Percentiles rank a stretch among this genome's conserved stretches.
Conservation (phyloP, 2,888 invertebrate species). For the Leucophenga montana region DNA sequence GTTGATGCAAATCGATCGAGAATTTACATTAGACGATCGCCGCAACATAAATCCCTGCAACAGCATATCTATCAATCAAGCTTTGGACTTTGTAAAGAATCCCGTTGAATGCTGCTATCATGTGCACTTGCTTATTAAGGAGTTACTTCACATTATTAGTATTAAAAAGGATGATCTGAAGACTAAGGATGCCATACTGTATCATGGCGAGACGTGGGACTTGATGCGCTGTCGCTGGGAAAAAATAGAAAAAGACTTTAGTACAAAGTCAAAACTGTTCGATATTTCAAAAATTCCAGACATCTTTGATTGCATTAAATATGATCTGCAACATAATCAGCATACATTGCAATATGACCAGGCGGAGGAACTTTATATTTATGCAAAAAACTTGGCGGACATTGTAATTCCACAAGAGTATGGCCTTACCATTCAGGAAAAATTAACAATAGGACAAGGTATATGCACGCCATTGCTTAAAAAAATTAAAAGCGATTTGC, state of each 20-base stretch:
- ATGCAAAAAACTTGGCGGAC: conserved; percentile 97
- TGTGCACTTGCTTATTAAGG: conserved; percentile 89
- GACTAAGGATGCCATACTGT: conserved; percentile 93
- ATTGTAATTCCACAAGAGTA: conserved; percentile 99
- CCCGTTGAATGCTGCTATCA: conserved; percentile 94
- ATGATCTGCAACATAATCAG: conserved; percentile 98
- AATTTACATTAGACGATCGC: conserved; percentile 88
- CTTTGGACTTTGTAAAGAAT: conserved; percentile 95
- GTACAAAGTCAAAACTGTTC: conserved; percentile 90
- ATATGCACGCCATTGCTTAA: conserved; percentile 96
- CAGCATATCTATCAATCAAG: conserved; percentile 92
- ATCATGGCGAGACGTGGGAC: conserved; percentile 99
- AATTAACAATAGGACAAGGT: conserved; percentile 96
- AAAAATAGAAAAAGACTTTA: conserved; percentile 98
- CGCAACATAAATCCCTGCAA: conserved; percentile 92
- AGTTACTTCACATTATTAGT: conserved; percentile 88
- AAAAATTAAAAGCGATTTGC: conserved; percentile 95
- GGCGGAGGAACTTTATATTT: conserved; percentile 92
- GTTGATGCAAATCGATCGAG: conserved; percentile 90
- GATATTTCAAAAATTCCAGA: conserved; percentile 99
- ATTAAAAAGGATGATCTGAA: conserved; percentile 90
- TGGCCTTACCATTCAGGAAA: conserved; percentile 95
- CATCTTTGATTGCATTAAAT: conserved; percentile 99
- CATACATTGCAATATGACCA: conserved; percentile 93
- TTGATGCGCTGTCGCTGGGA: conserved; percentile 97